A percentile compares a stretch with the other conserved stretches of the same genome.
Conservation (phyloP, 1,140 invertebrate genomes). For the Drosophila chauvacae region DNA sequence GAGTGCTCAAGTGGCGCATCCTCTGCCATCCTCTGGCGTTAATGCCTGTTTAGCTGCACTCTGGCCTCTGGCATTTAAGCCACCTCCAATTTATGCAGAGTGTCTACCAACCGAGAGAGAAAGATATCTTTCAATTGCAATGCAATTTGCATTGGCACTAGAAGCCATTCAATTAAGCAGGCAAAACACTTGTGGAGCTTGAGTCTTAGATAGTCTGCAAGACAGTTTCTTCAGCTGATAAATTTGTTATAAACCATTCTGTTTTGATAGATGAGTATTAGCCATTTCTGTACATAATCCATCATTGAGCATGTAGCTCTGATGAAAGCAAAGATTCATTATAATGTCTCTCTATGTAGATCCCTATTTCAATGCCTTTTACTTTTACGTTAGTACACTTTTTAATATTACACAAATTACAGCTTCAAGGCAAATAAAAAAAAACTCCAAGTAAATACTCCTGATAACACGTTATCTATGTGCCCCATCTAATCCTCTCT, state of each 20-base stretch:
- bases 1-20: slow-evolving; percentile 56
- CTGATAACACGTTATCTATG: neutral
- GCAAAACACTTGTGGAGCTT: slow-evolving; percentile 38
- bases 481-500: neutral
- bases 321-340: neutral
- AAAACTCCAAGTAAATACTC: too few relatives aligned
- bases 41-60: slow-evolving; percentile 59
- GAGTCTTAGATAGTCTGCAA: neutral
- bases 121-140: slow-evolving; percentile 19
- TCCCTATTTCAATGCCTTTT: neutral
- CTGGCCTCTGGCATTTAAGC: slow-evolving; percentile 58
- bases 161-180: slow-evolving; percentile 53
- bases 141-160: slow-evolving; percentile 33
- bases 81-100: slow-evolving; percentile 63
- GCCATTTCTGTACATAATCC: neutral
- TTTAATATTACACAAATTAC: neutral
- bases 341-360: neutral
- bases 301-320: neutral
- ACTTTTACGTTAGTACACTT: neutral
- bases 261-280: neutral
- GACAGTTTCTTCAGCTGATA: neutral
- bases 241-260: neutral
- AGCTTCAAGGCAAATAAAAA: neutral
- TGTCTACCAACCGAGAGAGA: slow-evolving; percentile 22
- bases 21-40: slow-evolving; percentile 52